These are phyloP conservation scores for Calliphora vicina DNA, from an alignment of 1,140 invertebrate species.

Conservation along the genomic window DNA sequence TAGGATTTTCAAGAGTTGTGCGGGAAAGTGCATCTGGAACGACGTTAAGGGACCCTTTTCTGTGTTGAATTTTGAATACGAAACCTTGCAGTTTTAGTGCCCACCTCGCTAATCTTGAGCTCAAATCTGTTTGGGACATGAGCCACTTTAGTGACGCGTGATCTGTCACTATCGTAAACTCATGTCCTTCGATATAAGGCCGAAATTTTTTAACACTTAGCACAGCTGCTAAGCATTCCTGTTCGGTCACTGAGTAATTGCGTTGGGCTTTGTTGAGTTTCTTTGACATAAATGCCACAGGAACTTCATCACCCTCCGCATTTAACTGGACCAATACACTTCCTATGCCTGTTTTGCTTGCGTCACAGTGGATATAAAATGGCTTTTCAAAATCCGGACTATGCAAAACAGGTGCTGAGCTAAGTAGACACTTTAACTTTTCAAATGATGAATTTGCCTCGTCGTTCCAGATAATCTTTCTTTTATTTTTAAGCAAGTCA, in stretches of 20 bases:
- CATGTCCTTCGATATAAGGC: too few species aligned
- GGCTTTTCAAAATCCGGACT: constrained; percentile 35
- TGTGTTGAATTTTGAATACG: constrained; percentile 16
- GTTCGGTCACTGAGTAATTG: constrained; percentile 37
- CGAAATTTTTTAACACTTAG: too few species aligned
- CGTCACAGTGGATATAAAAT: background rate
- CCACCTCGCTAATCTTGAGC: constrained; percentile 29
- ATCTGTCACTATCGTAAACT: constrained; percentile 6
- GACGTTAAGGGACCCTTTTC: constrained; percentile 23
- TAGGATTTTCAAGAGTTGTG: too few species aligned
- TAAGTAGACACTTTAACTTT: constrained; percentile 37
- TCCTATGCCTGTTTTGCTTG: constrained; percentile 4
- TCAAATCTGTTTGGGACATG: constrained; percentile 35
- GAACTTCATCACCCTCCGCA: background rate
- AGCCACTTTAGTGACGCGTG: constrained; percentile 17
- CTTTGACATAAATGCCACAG: background rate
- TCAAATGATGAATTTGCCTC: constrained; percentile 7
- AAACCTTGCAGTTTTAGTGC: constrained; percentile 15
- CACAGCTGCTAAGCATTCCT: constrained; percentile 30
- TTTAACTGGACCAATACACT: background rate
- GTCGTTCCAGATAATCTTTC: constrained; percentile 44
- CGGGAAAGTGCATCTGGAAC: constrained; percentile 34
- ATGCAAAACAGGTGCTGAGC: constrained; percentile 39
- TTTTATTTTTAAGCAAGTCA: background rate
- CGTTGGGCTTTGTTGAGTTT: background rate